phyloP scores from a whole-genome alignment of 2,888 invertebrate genomes.

The Troides oblongomaculatus region DNA sequence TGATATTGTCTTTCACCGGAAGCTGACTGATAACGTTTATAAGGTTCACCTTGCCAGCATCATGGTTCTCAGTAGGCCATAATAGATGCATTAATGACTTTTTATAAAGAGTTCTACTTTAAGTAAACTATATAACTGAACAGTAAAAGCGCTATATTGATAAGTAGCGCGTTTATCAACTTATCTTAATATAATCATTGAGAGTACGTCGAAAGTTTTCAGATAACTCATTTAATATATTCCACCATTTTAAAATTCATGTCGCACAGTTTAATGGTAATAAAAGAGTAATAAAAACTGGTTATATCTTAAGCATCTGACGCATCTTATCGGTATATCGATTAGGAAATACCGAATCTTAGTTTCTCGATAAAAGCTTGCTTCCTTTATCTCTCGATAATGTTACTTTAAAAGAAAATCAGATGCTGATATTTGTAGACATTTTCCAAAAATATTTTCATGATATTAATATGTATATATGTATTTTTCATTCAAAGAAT shows the following conservation, averaged over 20 bases:
- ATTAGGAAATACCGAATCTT: neutral
- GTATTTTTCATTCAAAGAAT: too few relatives aligned
- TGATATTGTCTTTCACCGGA: too few relatives aligned
- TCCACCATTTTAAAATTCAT: constrained; percentile 12
- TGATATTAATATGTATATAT: too few relatives aligned
- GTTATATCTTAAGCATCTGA: constrained; percentile 15
- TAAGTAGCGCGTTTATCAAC: neutral
- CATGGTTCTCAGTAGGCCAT: too few relatives aligned
- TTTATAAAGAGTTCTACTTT: too few relatives aligned
- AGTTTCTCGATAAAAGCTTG: constrained; percentile 7
- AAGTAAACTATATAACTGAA: neutral
- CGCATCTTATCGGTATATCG: constrained; percentile 9
- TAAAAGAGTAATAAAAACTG: constrained; percentile 12
- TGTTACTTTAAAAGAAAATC: neutral
- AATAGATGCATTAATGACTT: too few relatives aligned
- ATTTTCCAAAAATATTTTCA: too few relatives aligned
- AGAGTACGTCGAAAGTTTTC: constrained; percentile 9
- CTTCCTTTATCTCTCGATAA: neutral
- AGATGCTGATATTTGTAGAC: neutral
- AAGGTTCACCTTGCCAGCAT: too few relatives aligned
- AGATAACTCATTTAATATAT: constrained; percentile 15
- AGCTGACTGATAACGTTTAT: too few relatives aligned
- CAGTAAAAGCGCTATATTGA: neutral
- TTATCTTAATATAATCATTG: constrained; percentile 20
- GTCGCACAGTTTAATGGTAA: constrained; percentile 13